phyloP scores from a whole-genome alignment of 2,888 invertebrate genomes.

The Glyphotaelius pellucidus region DNA sequence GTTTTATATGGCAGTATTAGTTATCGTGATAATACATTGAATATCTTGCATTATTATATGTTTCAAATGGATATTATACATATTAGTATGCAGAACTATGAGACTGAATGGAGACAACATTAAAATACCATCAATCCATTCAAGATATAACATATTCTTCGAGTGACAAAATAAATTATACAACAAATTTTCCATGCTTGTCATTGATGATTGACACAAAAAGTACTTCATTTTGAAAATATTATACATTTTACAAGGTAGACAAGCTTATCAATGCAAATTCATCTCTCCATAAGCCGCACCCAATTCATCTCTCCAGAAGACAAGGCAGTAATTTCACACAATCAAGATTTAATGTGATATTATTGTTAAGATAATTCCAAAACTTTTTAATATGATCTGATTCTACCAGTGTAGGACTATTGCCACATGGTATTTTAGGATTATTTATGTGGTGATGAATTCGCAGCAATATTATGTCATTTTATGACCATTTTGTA shows the following conservation, averaged over 20 bases:
- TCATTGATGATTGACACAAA: not conserved
- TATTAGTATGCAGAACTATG: not conserved
- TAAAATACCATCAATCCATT: not conserved
- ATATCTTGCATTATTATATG: not conserved
- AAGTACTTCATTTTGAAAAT: not conserved
- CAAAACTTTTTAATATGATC: not conserved
- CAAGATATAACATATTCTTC: not conserved
- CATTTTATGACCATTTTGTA: not conserved
- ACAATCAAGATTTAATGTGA: not conserved
- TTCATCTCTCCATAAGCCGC: not conserved
- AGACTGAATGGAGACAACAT: not conserved
- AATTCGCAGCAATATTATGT: not conserved
- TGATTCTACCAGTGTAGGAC: not conserved
- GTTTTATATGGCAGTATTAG: conserved; percentile 29
- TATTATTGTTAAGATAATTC: not conserved
- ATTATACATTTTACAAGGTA: not conserved
- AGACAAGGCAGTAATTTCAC: not conserved
- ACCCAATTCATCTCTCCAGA: not conserved
- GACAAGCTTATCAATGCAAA: not conserved
- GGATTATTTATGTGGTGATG: not conserved
- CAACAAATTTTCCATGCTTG: not conserved
- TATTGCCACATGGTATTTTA: not conserved
- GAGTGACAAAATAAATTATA: not conserved
- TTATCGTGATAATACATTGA: conserved; percentile 12
- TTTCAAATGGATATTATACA: not conserved